These are phyloP conservation scores for Microplitis manilae DNA, from an alignment of 2,888 invertebrate species.

Conservation along the genomic window DNA sequence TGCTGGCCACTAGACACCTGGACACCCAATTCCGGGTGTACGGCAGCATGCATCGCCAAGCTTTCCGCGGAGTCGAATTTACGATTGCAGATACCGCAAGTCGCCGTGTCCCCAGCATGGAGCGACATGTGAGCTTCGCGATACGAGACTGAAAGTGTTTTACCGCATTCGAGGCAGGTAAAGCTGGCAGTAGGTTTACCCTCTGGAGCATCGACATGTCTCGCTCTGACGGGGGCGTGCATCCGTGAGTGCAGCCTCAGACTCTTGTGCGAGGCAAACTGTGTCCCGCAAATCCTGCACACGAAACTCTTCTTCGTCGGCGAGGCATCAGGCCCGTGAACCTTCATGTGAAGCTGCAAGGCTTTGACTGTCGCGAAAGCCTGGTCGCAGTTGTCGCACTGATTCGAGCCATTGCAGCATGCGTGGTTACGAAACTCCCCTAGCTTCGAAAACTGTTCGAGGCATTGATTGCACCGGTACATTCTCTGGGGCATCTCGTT, in stretches of 20 bases:
- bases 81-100: slow-evolving; percentile 81
- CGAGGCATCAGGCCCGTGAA: slow-evolving; percentile 66
- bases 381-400: slow-evolving; percentile 65
- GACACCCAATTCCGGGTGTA: slow-evolving; percentile 72
- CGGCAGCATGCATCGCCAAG: slow-evolving; percentile 82
- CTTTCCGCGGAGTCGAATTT: slow-evolving; percentile 79
- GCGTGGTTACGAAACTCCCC: slow-evolving; percentile 72
- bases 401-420: slow-evolving; percentile 67
- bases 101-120: slow-evolving; percentile 75
- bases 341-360: slow-evolving; percentile 77
- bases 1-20: not conserved
- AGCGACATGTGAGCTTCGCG: slow-evolving; percentile 79
- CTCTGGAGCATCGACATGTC: slow-evolving; percentile 71
- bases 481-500: slow-evolving; percentile 60
- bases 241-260: slow-evolving; percentile 81
- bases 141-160: slow-evolving; percentile 71
- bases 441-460: slow-evolving; percentile 71
- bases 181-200: slow-evolving; percentile 64
- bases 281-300: slow-evolving; percentile 80
- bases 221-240: slow-evolving; percentile 80
- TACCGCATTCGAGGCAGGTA: slow-evolving; percentile 68
- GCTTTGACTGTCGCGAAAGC: slow-evolving; percentile 73
- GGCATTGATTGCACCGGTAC: slow-evolving; percentile 73
- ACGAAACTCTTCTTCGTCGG: slow-evolving; percentile 69
- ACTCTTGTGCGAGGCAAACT: slow-evolving; percentile 79